These are phyloP conservation scores for Drosophila melanica DNA, from an alignment of 1,140 invertebrate species.

Conservation along the genomic window DNA sequence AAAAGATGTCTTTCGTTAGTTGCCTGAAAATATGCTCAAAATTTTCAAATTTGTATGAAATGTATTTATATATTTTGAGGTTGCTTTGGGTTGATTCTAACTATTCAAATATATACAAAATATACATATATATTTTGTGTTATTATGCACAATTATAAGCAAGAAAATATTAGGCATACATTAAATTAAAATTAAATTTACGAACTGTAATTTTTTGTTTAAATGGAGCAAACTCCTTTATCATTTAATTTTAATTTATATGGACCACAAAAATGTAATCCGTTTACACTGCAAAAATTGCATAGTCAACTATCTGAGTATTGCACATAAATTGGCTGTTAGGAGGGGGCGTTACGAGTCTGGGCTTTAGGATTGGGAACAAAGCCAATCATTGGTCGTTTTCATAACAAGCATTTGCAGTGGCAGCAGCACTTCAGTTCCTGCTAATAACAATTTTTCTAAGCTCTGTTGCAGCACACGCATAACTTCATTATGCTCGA, in stretches of 20 bases:
- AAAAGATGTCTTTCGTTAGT: background rate
- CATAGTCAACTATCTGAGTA: background rate
- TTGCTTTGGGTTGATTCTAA: no score
- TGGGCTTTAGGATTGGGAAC: slow-evolving; percentile 27
- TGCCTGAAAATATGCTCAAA: background rate
- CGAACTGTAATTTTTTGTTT: no score
- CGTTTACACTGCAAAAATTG: background rate
- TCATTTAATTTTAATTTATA: no score
- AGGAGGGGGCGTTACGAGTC: slow-evolving; percentile 6
- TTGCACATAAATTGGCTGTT: slow-evolving; percentile 19
- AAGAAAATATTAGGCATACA: no score
- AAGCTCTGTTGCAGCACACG: slow-evolving; percentile 33
- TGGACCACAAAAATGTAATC: background rate
- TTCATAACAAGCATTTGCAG: slow-evolving; percentile 33
- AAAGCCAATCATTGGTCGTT: slow-evolving; percentile 66
- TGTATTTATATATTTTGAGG: no score
- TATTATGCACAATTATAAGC: no score
- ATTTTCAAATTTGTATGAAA: background rate
- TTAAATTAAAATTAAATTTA: no score
- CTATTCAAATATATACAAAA: no score
- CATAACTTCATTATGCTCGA: slow-evolving; percentile 60
- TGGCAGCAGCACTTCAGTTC: slow-evolving; percentile 26
- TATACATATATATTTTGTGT: no score
- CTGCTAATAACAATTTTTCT: slow-evolving; percentile 55
- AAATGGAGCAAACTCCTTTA: no score